Conservation (phyloP, 2,888 invertebrate species). For the Entomobrya multifasciata region DNA sequence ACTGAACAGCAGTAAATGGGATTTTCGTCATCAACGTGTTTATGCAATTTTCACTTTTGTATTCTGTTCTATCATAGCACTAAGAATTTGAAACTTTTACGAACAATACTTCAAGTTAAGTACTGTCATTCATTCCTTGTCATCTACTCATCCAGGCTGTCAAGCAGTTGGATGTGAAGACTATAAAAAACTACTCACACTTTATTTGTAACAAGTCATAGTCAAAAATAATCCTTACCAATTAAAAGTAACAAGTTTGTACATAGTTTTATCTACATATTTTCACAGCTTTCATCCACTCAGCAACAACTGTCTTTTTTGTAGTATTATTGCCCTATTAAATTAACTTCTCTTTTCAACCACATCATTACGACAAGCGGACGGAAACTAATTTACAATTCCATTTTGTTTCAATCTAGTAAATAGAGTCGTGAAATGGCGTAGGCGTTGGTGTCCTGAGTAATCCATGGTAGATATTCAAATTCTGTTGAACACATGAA, state of each 20-base stretch:
- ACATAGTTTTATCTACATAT: not conserved
- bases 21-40: too few relatives aligned
- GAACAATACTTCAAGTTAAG: not conserved
- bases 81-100: not conserved
- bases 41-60: too few relatives aligned
- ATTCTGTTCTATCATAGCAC: too few relatives aligned
- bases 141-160: too few relatives aligned
- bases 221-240: not conserved
- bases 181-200: too few relatives aligned
- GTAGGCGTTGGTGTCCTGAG: constrained; percentile 2
- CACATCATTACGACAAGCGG: constrained; percentile 2
- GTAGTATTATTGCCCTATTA: not conserved
- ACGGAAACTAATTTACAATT: not conserved
- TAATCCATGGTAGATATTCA: constrained; percentile 30
- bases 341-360: constrained; percentile 11
- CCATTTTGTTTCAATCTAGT: constrained; percentile 2
- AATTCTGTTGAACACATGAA: not conserved
- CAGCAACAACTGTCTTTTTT: not conserved
- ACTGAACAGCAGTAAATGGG: too few relatives aligned
- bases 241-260: not conserved
- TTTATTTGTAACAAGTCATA: too few relatives aligned
- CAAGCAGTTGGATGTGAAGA: too few relatives aligned
- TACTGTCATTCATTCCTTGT: too few relatives aligned
- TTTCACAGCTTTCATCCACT: not conserved
- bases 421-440: constrained; percentile 5